Evolutionary conservation across 2,113 vertebrate species (phyloP).

Genomic region (Embiotoca jacksoni): DNA sequence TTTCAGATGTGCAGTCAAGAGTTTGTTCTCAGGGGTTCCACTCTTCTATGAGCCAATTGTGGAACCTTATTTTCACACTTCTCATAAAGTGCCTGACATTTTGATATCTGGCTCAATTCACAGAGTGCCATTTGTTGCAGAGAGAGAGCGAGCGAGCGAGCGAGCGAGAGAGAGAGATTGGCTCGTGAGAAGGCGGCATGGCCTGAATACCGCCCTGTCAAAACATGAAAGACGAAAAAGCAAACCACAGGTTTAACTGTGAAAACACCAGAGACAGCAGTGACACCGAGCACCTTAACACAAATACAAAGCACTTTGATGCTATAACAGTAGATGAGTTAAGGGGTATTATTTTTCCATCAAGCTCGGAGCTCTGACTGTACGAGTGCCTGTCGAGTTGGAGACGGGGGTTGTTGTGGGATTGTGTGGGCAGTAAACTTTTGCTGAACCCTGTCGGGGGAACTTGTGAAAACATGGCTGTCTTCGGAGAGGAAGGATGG

Average conservation of each 20-base stretch:
- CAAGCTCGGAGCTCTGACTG: constrained; percentile 36
- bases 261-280: constrained; percentile 46
- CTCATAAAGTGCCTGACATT: constrained; percentile 73
- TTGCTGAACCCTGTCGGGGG: constrained; percentile 69
- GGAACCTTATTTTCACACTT: constrained; percentile 64
- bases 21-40: constrained; percentile 60
- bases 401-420: constrained; percentile 52
- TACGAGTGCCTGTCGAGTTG: constrained; percentile 42
- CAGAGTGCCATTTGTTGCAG: constrained; percentile 63
- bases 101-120: constrained; percentile 67
- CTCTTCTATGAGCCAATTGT: constrained; percentile 59
- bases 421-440: constrained; percentile 75
- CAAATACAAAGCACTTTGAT: constrained; percentile 57
- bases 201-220: constrained; percentile 47
- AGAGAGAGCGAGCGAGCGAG: neutral
- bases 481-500: constrained; percentile 54
- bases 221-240: constrained; percentile 55
- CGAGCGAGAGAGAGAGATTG: constrained; percentile 33
- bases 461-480: constrained; percentile 64
- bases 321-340: constrained; percentile 52
- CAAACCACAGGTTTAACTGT: constrained; percentile 53
- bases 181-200: constrained; percentile 42
- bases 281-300: constrained; percentile 53
- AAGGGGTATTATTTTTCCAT: constrained; percentile 61
- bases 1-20: constrained; percentile 51